A percentile compares a stretch with the other conserved stretches of the same genome.
Evolutionary conservation across 1,140 invertebrate species (phyloP).

Genomic region (Drosophila ogumai): DNA sequence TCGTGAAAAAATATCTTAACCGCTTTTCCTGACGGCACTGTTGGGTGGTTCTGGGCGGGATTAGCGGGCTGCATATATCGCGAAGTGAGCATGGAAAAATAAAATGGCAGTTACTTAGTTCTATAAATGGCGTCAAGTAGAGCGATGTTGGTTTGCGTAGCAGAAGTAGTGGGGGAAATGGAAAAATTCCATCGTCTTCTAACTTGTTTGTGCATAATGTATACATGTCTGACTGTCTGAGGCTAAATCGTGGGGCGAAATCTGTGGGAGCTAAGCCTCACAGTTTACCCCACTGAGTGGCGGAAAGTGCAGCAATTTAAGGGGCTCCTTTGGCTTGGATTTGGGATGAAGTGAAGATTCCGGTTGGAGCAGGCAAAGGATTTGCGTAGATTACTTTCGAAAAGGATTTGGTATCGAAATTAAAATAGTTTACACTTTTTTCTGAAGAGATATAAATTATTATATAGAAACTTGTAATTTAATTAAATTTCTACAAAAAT

Average conservation of each 20-base stretch:
- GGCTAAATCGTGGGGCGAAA: background rate
- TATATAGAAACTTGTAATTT: background rate
- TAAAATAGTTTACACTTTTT: background rate
- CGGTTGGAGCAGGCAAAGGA: background rate
- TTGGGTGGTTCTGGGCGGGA: constrained; percentile 40
- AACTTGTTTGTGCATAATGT: constrained; percentile 44
- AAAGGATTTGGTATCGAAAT: background rate
- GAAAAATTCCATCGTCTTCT: constrained; percentile 8
- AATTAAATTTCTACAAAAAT: constrained; percentile 1
- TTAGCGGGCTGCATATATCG: constrained; percentile 68
- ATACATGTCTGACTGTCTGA: background rate
- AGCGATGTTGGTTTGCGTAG: constrained; percentile 10
- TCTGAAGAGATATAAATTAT: background rate
- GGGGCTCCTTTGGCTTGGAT: constrained; percentile 20
- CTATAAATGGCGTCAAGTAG: constrained; percentile 57
- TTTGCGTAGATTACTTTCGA: constrained; percentile 26
- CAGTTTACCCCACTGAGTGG: constrained; percentile 16
- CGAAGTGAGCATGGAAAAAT: constrained; percentile 60
- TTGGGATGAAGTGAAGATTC: constrained; percentile 20
- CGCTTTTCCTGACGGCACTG: constrained; percentile 51
- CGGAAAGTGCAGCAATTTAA: constrained; percentile 29
- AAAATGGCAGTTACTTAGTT: constrained; percentile 79
- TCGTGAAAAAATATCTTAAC: constrained; percentile 76
- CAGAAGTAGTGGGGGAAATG: background rate
- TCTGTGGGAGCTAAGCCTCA: constrained; percentile 35